These are phyloP conservation scores for Otolemur crassicaudatus DNA, from an alignment of 2,797 vertebrate genomes.

Conservation along the genomic window DNA sequence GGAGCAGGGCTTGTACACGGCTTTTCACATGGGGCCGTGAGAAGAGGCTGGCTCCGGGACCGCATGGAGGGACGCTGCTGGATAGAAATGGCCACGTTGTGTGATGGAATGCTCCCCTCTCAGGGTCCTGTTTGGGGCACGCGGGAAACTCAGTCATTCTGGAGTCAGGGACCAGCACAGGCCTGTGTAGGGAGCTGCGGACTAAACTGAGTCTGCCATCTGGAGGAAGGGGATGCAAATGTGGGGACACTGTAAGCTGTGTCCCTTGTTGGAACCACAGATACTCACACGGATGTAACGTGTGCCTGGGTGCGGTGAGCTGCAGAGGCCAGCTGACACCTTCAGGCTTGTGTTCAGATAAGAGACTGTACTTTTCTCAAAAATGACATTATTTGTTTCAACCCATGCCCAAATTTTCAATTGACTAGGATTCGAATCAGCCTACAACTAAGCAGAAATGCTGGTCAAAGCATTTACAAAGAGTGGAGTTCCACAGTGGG, in stretches of 20 bases:
- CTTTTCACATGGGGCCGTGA: background rate
- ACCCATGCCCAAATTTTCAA: background rate
- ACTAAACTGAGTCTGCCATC: too few relatives aligned
- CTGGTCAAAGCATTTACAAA: background rate
- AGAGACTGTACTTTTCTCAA: background rate
- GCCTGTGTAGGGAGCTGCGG: background rate
- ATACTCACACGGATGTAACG: background rate
- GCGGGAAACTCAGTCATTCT: background rate
- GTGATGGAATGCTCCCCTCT: background rate
- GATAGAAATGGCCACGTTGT: background rate
- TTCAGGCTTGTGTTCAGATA: background rate
- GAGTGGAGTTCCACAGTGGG: background rate
- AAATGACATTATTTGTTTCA: background rate
- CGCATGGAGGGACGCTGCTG: rapidly evolving
- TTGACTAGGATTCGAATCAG: background rate
- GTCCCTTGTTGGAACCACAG: background rate
- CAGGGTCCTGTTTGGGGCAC: background rate
- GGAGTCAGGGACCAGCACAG: background rate
- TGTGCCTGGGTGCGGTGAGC: rapidly evolving
- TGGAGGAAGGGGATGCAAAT: background rate
- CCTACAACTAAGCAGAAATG: background rate
- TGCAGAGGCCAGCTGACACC: background rate
- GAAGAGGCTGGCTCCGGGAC: background rate
- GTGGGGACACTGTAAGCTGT: background rate
- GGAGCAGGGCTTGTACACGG: rapidly evolving